Conservation (phyloP, 2,797 vertebrate species). For the Halcyon leucocephala region DNA sequence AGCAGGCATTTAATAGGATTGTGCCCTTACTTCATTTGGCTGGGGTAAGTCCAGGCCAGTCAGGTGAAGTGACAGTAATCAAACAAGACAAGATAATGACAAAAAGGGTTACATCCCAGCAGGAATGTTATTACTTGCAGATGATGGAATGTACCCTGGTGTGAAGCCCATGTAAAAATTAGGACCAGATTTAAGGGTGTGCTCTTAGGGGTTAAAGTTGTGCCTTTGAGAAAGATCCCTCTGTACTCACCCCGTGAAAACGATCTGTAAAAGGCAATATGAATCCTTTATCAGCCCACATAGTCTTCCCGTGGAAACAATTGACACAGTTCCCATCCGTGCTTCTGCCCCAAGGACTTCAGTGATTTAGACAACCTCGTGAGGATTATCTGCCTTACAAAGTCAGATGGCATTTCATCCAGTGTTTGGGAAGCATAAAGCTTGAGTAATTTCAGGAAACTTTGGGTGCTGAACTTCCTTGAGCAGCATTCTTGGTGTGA, state of each 20-base stretch:
- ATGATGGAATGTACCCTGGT: not conserved
- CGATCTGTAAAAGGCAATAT: not conserved
- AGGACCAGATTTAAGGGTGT: not conserved
- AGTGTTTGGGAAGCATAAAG: not conserved
- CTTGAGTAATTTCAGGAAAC: not conserved
- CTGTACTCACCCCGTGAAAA: not conserved
- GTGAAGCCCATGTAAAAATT: not conserved
- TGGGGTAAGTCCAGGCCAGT: not conserved
- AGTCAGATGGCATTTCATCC: not conserved
- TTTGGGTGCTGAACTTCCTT: not conserved
- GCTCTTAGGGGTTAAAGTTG: not conserved
- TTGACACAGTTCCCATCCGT: not conserved
- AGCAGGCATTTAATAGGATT: conserved; percentile 32
- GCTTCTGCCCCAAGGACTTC: not conserved
- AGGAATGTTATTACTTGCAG: not conserved
- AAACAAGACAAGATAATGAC: conserved; percentile 45
- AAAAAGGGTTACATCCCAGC: not conserved
- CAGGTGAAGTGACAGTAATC: conserved; percentile 35
- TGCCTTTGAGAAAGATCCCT: not conserved
- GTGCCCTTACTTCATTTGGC: conserved; percentile 6
- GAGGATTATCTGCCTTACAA: not conserved
- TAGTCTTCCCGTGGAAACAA: not conserved
- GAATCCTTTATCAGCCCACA: not conserved
- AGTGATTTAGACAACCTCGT: not conserved
- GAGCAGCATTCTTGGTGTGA: not conserved